These are phyloP conservation scores for Papilio protenor DNA, from an alignment of 2,888 invertebrate species.

Conservation along the genomic window DNA sequence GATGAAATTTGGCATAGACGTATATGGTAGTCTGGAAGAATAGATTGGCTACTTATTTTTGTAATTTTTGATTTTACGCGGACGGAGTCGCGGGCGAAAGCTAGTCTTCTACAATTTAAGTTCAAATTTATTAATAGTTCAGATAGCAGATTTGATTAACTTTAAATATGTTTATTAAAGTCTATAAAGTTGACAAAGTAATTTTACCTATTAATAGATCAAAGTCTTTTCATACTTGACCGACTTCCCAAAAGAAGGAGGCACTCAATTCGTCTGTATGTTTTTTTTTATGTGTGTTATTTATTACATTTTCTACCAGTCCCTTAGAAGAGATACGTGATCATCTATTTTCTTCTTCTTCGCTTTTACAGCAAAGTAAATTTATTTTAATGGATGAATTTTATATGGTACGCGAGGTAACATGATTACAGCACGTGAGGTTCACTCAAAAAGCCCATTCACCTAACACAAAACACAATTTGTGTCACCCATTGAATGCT, in stretches of 20 bases:
- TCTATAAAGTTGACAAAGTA: too few relatives aligned
- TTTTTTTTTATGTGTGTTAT: too few relatives aligned
- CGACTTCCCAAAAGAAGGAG: too few relatives aligned
- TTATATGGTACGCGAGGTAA: background rate
- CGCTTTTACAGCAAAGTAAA: background rate
- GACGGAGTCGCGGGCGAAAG: too few relatives aligned
- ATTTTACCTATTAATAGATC: too few relatives aligned
- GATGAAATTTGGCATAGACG: too few relatives aligned
- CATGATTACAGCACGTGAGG: constrained; percentile 5
- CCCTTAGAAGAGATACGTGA: background rate
- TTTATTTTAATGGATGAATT: constrained; percentile 13
- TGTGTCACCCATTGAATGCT: constrained; percentile 26
- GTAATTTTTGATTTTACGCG: too few relatives aligned
- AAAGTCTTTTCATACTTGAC: too few relatives aligned
- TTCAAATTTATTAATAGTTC: background rate
- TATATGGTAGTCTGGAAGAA: too few relatives aligned
- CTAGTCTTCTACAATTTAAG: background rate
- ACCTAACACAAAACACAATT: constrained; percentile 24
- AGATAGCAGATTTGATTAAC: background rate
- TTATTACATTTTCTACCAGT: background rate
- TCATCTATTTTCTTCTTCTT: background rate
- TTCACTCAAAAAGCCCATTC: constrained; percentile 23
- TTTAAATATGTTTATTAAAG: background rate
- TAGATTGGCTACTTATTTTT: too few relatives aligned
- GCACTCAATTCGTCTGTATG: too few relatives aligned